Conservation (phyloP, 1,140 invertebrate genomes). For the Ceratina calcarata region DNA sequence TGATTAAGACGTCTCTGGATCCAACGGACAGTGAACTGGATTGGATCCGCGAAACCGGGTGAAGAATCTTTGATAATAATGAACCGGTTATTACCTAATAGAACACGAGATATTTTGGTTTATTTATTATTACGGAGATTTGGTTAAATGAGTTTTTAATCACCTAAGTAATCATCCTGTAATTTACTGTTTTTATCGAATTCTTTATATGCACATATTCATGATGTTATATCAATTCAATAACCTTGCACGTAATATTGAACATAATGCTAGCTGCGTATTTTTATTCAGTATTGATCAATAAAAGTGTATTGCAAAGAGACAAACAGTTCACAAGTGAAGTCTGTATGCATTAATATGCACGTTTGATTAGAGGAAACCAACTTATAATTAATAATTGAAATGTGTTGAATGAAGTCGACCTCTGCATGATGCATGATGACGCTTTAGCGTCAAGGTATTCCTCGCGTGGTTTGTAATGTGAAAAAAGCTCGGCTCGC, state of each 20-base stretch:
- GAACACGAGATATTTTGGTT: too few relatives aligned
- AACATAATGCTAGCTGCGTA: too few relatives aligned
- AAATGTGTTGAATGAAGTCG: not conserved
- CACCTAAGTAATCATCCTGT: too few relatives aligned
- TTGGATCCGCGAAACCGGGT: constrained; percentile 20
- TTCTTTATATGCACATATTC: too few relatives aligned
- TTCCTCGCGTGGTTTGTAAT: constrained; percentile 43
- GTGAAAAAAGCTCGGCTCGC: constrained; percentile 44
- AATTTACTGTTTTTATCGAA: too few relatives aligned
- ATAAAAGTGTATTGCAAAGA: not conserved
- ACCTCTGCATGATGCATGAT: constrained; percentile 54
- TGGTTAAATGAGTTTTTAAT: too few relatives aligned
- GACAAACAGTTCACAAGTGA: not conserved
- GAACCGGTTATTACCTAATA: too few relatives aligned
- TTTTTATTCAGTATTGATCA: not conserved
- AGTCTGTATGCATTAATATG: not conserved
- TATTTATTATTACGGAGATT: too few relatives aligned
- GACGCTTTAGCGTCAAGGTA: constrained; percentile 48
- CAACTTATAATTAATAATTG: constrained; percentile 1
- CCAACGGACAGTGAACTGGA: not conserved
- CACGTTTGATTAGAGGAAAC: not conserved
- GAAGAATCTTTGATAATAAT: constrained; percentile 16
- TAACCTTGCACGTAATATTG: too few relatives aligned
- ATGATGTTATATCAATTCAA: too few relatives aligned
- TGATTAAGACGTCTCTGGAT: constrained; percentile 55